Conservation (phyloP, 1,140 invertebrate genomes). For the Mactra quadrangularis region DNA sequence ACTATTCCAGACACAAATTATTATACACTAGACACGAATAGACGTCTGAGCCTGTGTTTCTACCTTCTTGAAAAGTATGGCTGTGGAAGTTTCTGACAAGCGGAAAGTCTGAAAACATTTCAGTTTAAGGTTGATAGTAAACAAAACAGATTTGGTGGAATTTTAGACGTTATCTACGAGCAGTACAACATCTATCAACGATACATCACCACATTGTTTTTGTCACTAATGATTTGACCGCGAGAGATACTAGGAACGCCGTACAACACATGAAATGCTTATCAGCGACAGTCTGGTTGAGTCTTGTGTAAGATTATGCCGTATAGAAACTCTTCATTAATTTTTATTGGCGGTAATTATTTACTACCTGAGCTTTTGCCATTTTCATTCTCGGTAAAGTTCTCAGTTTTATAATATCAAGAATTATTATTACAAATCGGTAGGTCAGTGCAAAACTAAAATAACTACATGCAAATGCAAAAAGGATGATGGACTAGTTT, state of each 20-base stretch:
- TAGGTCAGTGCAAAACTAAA: too few relatives aligned
- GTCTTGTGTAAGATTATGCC: slow-evolving; percentile 34
- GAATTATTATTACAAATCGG: neutral
- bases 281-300: slow-evolving; percentile 37
- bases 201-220: slow-evolving; percentile 22
- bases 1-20: slow-evolving; percentile 18
- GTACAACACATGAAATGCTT: slow-evolving; percentile 54
- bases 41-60: neutral
- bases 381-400: slow-evolving; percentile 16
- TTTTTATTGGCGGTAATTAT: slow-evolving; percentile 58
- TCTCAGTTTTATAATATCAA: neutral
- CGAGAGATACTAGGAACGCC: slow-evolving; percentile 35
- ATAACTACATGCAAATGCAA: too few relatives aligned
- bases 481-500: too few relatives aligned
- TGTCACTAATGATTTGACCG: slow-evolving; percentile 56
- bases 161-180: slow-evolving; percentile 54
- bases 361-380: slow-evolving; percentile 5
- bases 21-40: slow-evolving; percentile 8
- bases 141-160: slow-evolving; percentile 48
- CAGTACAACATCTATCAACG: slow-evolving; percentile 9
- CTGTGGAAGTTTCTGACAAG: slow-evolving; percentile 42
- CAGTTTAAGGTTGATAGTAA: slow-evolving; percentile 44
- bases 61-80: slow-evolving; percentile 14
- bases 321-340: slow-evolving; percentile 36
- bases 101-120: slow-evolving; percentile 24